phyloP scores from a whole-genome alignment of 1,140 invertebrate genomes.

The Drosophila nigrodunni region DNA sequence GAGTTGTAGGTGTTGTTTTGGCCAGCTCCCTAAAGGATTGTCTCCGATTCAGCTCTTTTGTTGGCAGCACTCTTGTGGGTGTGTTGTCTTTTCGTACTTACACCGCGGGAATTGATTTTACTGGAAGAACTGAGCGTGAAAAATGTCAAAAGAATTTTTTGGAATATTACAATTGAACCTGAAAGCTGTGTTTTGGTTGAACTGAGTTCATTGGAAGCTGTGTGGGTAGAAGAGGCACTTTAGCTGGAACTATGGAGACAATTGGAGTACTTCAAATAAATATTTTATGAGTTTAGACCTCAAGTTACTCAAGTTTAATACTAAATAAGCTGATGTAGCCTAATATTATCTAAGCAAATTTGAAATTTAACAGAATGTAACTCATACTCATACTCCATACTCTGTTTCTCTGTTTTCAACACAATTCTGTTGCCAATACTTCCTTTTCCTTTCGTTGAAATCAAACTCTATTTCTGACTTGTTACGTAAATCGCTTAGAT shows the following conservation, averaged over 20 bases:
- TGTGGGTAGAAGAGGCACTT: neutral
- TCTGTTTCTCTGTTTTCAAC: neutral
- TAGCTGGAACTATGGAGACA: neutral
- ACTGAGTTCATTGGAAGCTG: conserved; percentile 4
- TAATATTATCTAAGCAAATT: too few species aligned
- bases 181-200: neutral
- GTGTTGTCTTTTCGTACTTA: conserved; percentile 13
- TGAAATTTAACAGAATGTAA: too few species aligned
- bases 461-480: conserved; percentile 13
- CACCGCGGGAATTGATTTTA: conserved; percentile 29
- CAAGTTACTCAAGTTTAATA: too few species aligned
- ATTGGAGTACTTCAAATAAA: neutral
- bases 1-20: conserved; percentile 61
- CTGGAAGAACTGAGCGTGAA: conserved; percentile 9
- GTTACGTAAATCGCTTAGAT: conserved; percentile 36
- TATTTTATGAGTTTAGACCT: neutral
- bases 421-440: neutral
- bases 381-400: too few species aligned
- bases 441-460: neutral
- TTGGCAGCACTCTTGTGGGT: conserved; percentile 17
- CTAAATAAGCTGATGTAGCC: too few species aligned
- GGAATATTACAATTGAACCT: conserved; percentile 4
- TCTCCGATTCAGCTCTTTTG: conserved; percentile 5
- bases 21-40: conserved; percentile 72
- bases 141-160: neutral